Conservation (phyloP, 2,797 vertebrate genomes). For the Diceros bicornis region DNA sequence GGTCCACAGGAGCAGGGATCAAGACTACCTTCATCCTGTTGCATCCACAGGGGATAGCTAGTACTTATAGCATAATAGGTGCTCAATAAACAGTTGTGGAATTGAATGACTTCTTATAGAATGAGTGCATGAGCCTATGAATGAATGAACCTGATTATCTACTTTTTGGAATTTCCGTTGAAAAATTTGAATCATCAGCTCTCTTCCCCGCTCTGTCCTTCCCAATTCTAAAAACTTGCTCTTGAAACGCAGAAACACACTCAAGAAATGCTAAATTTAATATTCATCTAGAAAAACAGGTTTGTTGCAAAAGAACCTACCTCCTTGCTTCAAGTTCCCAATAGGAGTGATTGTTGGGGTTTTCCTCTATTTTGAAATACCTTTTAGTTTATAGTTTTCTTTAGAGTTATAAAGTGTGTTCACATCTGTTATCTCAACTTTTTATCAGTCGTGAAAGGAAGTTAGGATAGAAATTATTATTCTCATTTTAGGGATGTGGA, state of each 20-base stretch:
- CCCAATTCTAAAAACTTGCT: slow-evolving; percentile 44
- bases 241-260: slow-evolving; percentile 21
- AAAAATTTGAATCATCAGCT: slow-evolving; percentile 30
- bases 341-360: not conserved
- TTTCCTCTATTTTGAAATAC: slow-evolving; percentile 37
- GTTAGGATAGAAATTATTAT: not conserved
- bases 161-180: not conserved
- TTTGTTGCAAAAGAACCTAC: not conserved
- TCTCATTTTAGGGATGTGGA: slow-evolving; percentile 36
- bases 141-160: not conserved
- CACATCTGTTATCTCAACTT: not conserved
- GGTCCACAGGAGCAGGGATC: not conserved
- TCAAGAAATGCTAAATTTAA: slow-evolving; percentile 46
- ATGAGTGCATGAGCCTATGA: not conserved
- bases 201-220: slow-evolving; percentile 2
- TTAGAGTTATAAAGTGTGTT: not conserved
- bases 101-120: not conserved
- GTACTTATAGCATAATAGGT: not conserved
- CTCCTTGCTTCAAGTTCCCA: not conserved
- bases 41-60: not conserved
- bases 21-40: not conserved
- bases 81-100: not conserved
- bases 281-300: slow-evolving; percentile 3
- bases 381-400: slow-evolving; percentile 28
- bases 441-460: not conserved